Evolutionary conservation across 2,888 invertebrate genomes (phyloP).

Genomic region (Fabriciana adippe): DNA sequence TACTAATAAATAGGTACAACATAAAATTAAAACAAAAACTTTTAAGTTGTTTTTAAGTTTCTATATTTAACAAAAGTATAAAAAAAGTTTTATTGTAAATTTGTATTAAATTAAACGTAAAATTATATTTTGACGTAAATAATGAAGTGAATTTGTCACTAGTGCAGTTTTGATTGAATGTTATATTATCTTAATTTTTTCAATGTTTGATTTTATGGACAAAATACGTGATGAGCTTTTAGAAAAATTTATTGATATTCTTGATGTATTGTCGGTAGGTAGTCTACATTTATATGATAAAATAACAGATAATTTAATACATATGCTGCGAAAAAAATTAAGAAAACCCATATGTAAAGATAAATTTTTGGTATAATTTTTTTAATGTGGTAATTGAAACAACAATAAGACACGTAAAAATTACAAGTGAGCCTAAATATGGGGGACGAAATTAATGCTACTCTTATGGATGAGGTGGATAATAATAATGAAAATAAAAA

Average conservation of each 20-base stretch:
- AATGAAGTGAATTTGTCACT: too few species aligned
- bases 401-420: slow-evolving; percentile 5
- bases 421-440: slow-evolving; percentile 23
- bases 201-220: slow-evolving; percentile 64
- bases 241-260: slow-evolving; percentile 58
- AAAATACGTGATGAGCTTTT: slow-evolving; percentile 57
- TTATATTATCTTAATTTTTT: slow-evolving; percentile 29
- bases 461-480: slow-evolving; percentile 18
- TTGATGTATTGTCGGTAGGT: slow-evolving; percentile 59
- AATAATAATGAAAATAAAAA: slow-evolving; percentile 9
- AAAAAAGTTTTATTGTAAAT: too few species aligned
- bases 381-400: slow-evolving; percentile 1
- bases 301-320: slow-evolving; percentile 66
- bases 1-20: too few species aligned
- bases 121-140: too few species aligned
- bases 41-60: too few species aligned
- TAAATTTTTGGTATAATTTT: slow-evolving; percentile 59
- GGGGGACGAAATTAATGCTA: slow-evolving; percentile 29
- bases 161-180: not conserved
- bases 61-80: too few species aligned
- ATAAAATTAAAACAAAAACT: too few species aligned
- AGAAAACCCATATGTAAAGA: slow-evolving; percentile 61
- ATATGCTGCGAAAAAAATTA: slow-evolving; percentile 57
- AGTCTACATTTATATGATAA: slow-evolving; percentile 63
- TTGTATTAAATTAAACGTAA: too few species aligned